phyloP scores from a whole-genome alignment of 2,797 vertebrate genomes.

The Onychomys leucogaster region DNA sequence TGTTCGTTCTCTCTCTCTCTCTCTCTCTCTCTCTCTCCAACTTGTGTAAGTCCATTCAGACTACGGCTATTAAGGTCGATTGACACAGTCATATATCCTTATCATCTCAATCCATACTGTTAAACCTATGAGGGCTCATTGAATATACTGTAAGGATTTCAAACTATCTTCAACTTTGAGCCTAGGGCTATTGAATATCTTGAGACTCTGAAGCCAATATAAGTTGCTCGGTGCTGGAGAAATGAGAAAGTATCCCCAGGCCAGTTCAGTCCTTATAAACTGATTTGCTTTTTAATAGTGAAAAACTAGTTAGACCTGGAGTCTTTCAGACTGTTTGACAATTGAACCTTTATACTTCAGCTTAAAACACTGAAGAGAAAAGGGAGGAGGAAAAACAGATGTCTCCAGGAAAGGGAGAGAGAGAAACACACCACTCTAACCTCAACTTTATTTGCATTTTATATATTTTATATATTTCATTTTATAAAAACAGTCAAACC shows the following conservation, averaged over 20 bases:
- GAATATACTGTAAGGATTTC: background rate
- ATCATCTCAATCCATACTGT: background rate
- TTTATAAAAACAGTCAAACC: conserved; percentile 89
- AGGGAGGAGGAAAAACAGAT: conserved; percentile 80
- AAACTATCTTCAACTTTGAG: conserved; percentile 62
- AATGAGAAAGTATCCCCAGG: conserved; percentile 1
- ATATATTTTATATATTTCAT: conserved; percentile 88
- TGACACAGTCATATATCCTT: background rate
- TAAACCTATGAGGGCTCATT: background rate
- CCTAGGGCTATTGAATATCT: conserved; percentile 36
- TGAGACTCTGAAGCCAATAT: background rate
- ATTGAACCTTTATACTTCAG: conserved; percentile 82
- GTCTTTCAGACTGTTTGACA: conserved; percentile 79
- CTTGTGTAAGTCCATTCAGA: background rate
- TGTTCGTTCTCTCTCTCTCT: background rate
- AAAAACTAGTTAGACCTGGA: conserved; percentile 77
- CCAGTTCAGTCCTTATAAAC: background rate
- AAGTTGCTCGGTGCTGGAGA: background rate
- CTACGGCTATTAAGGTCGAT: background rate
- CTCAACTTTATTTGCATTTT: conserved; percentile 87
- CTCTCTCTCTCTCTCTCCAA: background rate
- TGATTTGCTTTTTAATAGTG: conserved; percentile 45
- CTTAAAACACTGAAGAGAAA: conserved; percentile 70
- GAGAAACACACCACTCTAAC: conserved; percentile 64
- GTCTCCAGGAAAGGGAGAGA: conserved; percentile 68